Conservation (phyloP, 2,888 invertebrate genomes). For the Ophion ellenae region DNA sequence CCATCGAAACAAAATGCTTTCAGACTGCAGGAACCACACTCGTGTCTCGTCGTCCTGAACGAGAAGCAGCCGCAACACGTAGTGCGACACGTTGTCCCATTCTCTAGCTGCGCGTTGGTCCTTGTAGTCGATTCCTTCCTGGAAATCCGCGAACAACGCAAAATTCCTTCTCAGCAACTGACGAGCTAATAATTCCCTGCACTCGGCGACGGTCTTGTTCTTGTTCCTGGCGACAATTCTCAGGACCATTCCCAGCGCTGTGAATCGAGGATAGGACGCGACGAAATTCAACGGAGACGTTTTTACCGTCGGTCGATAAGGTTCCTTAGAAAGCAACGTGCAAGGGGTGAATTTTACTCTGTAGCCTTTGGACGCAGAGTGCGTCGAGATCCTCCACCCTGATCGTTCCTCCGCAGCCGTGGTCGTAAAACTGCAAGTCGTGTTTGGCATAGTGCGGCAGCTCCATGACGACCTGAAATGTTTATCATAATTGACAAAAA, state of each 20-base stretch:
- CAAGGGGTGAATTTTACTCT: slow-evolving; percentile 14
- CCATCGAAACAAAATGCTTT: slow-evolving; percentile 94
- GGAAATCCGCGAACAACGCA: slow-evolving; percentile 87
- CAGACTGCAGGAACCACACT: slow-evolving; percentile 94
- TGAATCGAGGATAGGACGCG: not conserved
- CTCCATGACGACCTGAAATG: not conserved
- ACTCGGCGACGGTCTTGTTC: slow-evolving; percentile 81
- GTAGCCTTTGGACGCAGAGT: slow-evolving; percentile 88
- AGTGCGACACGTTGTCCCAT: slow-evolving; percentile 96
- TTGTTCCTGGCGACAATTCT: slow-evolving; percentile 84
- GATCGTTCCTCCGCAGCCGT: slow-evolving; percentile 90
- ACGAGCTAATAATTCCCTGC: slow-evolving; percentile 87
- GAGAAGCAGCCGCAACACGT: slow-evolving; percentile 95
- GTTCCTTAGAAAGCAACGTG: not conserved
- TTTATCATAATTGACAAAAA: too few relatives aligned
- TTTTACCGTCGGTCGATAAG: not conserved
- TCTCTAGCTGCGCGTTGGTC: slow-evolving; percentile 88
- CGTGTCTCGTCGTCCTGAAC: slow-evolving; percentile 93
- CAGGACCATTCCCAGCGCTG: slow-evolving; percentile 90
- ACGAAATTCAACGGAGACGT: slow-evolving; percentile 56
- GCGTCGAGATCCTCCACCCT: slow-evolving; percentile 94
- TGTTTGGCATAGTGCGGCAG: slow-evolving; percentile 80
- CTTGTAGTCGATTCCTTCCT: slow-evolving; percentile 85
- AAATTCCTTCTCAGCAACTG: slow-evolving; percentile 89
- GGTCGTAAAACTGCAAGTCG: slow-evolving; percentile 91